Conservation (phyloP, 1,140 invertebrate species). For the Caenorhabditis brenneri region DNA sequence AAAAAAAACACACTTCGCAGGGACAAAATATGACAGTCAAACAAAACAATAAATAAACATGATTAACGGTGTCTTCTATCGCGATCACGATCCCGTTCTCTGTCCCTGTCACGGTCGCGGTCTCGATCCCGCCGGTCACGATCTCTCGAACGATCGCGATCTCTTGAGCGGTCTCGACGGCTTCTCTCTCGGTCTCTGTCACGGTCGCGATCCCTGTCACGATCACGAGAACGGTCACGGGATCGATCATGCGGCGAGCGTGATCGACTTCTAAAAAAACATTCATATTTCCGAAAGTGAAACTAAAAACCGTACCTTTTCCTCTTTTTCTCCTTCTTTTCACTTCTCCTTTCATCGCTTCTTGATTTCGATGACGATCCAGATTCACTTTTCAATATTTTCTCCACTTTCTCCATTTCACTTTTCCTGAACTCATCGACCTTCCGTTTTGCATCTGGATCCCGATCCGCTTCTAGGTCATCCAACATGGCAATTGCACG, state of each 20-base stretch:
- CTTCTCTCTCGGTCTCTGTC: not conserved
- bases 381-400: not conserved
- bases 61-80: too few relatives aligned
- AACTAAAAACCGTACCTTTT: too few relatives aligned
- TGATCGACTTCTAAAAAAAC: not conserved
- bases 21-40: too few relatives aligned
- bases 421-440: slow-evolving; percentile 28
- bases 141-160: not conserved
- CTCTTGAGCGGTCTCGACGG: not conserved
- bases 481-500: slow-evolving; percentile 68
- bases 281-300: too few relatives aligned
- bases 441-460: slow-evolving; percentile 40
- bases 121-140: too few relatives aligned
- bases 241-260: not conserved
- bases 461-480: slow-evolving; percentile 62
- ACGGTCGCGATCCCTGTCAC: slow-evolving; percentile 5
- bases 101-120: too few relatives aligned
- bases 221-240: slow-evolving; percentile 31
- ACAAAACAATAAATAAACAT: too few relatives aligned
- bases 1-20: too few relatives aligned
- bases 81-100: too few relatives aligned
- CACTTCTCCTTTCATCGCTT: slow-evolving; percentile 43
- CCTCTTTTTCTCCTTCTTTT: slow-evolving; percentile 49
- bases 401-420: slow-evolving; percentile 18
- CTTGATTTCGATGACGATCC: slow-evolving; percentile 9